phyloP scores from a whole-genome alignment of 2,113 vertebrate genomes.

The Mellivora capensis region DNA sequence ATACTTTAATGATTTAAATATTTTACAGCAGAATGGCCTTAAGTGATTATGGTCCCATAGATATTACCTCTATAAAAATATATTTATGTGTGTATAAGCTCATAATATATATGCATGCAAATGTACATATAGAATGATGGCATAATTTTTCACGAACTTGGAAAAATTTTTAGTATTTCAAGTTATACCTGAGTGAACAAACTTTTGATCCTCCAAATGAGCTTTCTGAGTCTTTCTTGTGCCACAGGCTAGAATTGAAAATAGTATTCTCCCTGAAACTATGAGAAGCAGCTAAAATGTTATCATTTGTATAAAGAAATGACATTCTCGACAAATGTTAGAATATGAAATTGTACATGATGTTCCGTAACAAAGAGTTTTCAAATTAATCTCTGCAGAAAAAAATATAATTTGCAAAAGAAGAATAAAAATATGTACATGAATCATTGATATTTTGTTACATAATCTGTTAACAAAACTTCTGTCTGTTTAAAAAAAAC shows the following conservation, averaged over 20 bases:
- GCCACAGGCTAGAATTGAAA: slow-evolving; percentile 11
- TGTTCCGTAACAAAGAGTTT: slow-evolving; percentile 62
- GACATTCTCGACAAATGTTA: slow-evolving; percentile 44
- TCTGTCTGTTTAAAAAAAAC: slow-evolving; percentile 15
- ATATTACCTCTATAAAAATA: neutral
- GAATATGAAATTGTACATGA: neutral
- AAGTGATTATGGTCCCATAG: neutral
- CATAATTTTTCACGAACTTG: neutral
- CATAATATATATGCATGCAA: neutral
- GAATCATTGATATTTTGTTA: slow-evolving; percentile 70
- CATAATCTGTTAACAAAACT: slow-evolving; percentile 61
- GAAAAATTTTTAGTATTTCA: neutral
- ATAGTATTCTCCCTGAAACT: neutral
- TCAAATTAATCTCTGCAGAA: slow-evolving; percentile 56
- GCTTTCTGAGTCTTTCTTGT: neutral
- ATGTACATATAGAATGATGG: no score
- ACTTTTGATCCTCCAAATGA: neutral
- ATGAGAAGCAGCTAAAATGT: slow-evolving; percentile 16
- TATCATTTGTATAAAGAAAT: slow-evolving; percentile 41
- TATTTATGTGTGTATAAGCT: neutral
- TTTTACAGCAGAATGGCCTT: neutral
- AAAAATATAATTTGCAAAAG: slow-evolving; percentile 51
- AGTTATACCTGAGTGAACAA: neutral
- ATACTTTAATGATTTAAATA: neutral
- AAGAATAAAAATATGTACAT: slow-evolving; percentile 71